Conservation (phyloP, 2,888 invertebrate species). For the Macrosiphum euphorbiae region DNA sequence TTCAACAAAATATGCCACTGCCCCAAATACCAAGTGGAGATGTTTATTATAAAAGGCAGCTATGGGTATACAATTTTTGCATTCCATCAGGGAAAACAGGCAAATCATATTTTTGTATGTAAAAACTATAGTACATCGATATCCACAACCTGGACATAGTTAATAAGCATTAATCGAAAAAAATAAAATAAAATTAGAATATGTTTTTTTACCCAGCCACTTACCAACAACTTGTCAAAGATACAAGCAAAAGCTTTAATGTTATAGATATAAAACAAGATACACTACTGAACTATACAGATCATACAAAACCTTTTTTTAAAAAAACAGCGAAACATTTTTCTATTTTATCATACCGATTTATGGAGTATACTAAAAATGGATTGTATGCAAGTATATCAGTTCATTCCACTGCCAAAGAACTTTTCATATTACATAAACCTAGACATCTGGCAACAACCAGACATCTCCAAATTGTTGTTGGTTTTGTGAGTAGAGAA, state of each 20-base stretch:
- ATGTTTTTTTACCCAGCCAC: conserved; percentile 9
- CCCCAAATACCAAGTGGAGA: too few relatives aligned
- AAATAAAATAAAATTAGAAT: conserved; percentile 4
- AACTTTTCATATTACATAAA: conserved; percentile 21
- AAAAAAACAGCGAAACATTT: too few relatives aligned
- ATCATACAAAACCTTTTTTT: too few relatives aligned
- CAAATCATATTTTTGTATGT: too few relatives aligned
- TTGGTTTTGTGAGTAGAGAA: neutral
- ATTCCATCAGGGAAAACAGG: conserved; percentile 32
- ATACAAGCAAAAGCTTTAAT: neutral
- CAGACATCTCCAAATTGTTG: conserved; percentile 23
- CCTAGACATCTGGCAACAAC: conserved; percentile 19
- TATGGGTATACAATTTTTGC: neutral
- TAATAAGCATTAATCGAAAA: neutral
- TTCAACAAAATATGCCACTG: conserved; percentile 66
- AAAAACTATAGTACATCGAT: conserved; percentile 24
- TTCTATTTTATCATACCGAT: neutral
- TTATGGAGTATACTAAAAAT: conserved; percentile 12
- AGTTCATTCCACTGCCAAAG: conserved; percentile 36
- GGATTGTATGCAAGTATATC: conserved; percentile 35
- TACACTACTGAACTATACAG: too few relatives aligned
- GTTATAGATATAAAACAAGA: neutral
- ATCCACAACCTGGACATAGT: conserved; percentile 37
- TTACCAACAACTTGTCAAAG: conserved; percentile 6
- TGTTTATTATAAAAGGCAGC: too few relatives aligned